A percentile compares a stretch with the other conserved stretches of the same genome.
phyloP scores from a whole-genome alignment of 2,888 invertebrate genomes.

The Apotomis betuletana region DNA sequence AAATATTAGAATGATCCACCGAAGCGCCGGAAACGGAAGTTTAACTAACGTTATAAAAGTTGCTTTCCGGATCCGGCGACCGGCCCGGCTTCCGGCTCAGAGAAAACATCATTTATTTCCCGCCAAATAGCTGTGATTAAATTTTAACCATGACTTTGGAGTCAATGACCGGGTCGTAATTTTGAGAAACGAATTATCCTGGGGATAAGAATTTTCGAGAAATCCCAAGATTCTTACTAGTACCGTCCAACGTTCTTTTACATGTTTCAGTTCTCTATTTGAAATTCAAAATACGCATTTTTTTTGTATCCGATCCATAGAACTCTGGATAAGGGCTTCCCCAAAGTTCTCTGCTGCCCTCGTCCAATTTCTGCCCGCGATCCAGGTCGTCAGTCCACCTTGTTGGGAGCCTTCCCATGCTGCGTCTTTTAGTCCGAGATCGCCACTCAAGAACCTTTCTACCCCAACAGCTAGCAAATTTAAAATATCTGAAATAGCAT shows the following conservation, averaged over 20 bases:
- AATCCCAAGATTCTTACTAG: neutral
- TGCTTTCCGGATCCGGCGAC: conserved; percentile 21
- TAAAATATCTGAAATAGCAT: no score
- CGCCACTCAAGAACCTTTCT: no score
- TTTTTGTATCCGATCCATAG: no score
- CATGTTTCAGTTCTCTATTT: no score
- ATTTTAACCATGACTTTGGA: neutral
- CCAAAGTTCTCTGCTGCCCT: no score
- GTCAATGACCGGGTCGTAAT: conserved; percentile 1
- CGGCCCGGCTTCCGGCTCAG: conserved; percentile 16
- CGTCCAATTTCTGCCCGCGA: no score
- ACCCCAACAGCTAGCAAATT: no score
- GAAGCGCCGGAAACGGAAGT: conserved; percentile 34
- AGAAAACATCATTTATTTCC: conserved; percentile 27
- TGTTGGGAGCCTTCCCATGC: no score
- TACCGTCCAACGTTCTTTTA: neutral
- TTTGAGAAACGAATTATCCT: conserved; percentile 2
- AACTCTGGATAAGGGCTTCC: no score
- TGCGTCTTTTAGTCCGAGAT: no score
- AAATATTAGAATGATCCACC: conserved; percentile 5
- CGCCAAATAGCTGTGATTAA: conserved; percentile 4
- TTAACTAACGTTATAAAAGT: conserved; percentile 37
- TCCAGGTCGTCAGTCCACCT: no score
- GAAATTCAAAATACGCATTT: no score
- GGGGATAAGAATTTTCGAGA: neutral